Evolutionary conservation across 1,140 invertebrate genomes (phyloP).

Genomic region (Microvelia longipes): DNA sequence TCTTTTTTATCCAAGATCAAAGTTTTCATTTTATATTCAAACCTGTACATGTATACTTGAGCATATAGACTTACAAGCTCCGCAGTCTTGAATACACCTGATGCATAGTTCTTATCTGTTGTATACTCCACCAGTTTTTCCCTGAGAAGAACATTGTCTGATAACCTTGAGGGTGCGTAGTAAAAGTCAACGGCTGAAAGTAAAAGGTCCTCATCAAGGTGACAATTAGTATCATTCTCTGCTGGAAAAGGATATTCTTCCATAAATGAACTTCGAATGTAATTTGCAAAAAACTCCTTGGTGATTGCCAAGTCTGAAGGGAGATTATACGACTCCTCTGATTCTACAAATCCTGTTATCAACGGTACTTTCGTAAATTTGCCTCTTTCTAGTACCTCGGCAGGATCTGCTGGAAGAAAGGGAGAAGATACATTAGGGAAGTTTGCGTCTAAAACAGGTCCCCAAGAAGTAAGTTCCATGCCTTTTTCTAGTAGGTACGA

Average conservation of each 20-base stretch:
- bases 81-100: slow-evolving; percentile 48
- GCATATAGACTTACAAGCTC: slow-evolving; percentile 39
- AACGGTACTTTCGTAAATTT: slow-evolving; percentile 42
- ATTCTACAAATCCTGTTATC: slow-evolving; percentile 55
- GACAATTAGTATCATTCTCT: slow-evolving; percentile 42
- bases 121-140: slow-evolving; percentile 47
- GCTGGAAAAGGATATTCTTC: slow-evolving; percentile 31
- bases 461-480: slow-evolving; percentile 47
- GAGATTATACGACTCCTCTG: slow-evolving; percentile 48
- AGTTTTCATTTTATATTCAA: slow-evolving; percentile 55
- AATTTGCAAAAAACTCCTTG: slow-evolving; percentile 36
- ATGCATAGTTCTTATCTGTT: slow-evolving; percentile 54
- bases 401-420: slow-evolving; percentile 48
- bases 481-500: slow-evolving; percentile 41
- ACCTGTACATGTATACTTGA: slow-evolving; percentile 50
- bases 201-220: slow-evolving; percentile 48
- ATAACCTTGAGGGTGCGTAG: slow-evolving; percentile 44
- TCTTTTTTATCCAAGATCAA: slow-evolving; percentile 42
- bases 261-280: slow-evolving; percentile 38
- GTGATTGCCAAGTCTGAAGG: slow-evolving; percentile 34
- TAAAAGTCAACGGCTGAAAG: slow-evolving; percentile 55
- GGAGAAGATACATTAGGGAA: slow-evolving; percentile 44
- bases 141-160: slow-evolving; percentile 38
- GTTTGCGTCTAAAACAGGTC: slow-evolving; percentile 52
- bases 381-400: slow-evolving; percentile 39